These are phyloP conservation scores for Pica pica DNA, from an alignment of 2,113 vertebrate species.

Conservation along the genomic window DNA sequence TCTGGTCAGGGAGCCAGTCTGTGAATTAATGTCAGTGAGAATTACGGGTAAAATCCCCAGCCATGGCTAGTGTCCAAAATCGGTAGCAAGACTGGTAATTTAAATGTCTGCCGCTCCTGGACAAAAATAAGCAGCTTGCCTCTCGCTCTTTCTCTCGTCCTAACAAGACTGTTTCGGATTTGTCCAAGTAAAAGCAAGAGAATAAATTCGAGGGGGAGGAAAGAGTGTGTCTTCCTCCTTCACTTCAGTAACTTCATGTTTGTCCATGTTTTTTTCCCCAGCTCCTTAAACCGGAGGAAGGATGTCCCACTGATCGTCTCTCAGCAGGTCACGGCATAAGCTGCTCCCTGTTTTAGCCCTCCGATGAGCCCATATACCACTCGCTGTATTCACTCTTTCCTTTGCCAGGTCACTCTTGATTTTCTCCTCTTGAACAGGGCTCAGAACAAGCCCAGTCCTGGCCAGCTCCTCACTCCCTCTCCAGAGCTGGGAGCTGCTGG, in stretches of 20 bases:
- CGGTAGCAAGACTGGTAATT: background rate
- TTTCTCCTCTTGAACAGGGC: background rate
- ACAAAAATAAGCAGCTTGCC: background rate
- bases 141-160: background rate
- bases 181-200: background rate
- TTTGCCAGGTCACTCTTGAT: background rate
- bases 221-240: background rate
- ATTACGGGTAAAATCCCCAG: constrained; percentile 52
- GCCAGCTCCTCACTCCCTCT: background rate
- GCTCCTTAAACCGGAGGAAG: background rate
- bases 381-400: background rate
- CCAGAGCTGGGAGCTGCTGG: background rate
- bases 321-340: background rate
- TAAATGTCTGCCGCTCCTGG: background rate
- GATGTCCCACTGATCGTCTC: background rate
- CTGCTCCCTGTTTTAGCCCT: background rate
- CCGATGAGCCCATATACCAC: fast-evolving
- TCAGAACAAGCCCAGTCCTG: background rate
- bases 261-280: background rate
- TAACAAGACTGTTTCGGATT: background rate
- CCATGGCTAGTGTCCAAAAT: constrained; percentile 6
- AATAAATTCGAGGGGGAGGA: background rate
- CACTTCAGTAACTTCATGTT: background rate
- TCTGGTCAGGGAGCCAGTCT: constrained; percentile 40
- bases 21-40: constrained; percentile 47